Conservation (phyloP, 2,888 invertebrate genomes). For the Sphecodes monilicornis region DNA sequence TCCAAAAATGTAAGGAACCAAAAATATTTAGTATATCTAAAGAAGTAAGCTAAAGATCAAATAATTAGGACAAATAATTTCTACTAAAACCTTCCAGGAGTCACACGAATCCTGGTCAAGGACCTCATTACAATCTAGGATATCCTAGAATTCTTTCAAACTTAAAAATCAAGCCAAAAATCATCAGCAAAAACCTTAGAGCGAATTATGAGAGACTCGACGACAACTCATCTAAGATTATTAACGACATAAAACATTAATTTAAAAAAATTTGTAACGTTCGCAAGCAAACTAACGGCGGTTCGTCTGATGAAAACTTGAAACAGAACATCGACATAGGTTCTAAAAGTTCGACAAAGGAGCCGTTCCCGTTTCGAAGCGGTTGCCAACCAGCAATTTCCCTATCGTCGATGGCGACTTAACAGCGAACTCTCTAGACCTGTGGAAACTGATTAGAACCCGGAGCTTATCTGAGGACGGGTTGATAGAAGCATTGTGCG, state of each 20-base stretch:
- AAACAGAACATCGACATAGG: not conserved
- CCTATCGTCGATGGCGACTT: not conserved
- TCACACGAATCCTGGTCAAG: not conserved
- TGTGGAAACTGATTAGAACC: slow-evolving; percentile 4
- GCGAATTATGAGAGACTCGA: too few relatives aligned
- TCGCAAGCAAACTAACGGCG: not conserved
- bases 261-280: not conserved
- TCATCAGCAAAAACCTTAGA: slow-evolving; percentile 16
- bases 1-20: too few relatives aligned
- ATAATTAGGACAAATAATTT: not conserved
- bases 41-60: not conserved
- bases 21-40: not conserved
- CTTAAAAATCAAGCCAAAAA: not conserved
- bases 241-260: not conserved
- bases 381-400: slow-evolving; percentile 2
- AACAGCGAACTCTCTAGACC: not conserved
- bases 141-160: not conserved
- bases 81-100: not conserved
- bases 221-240: not conserved
- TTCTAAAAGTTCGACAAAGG: not conserved
- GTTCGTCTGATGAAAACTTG: not conserved
- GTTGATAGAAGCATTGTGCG: not conserved
- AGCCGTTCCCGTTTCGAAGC: not conserved
- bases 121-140: not conserved
- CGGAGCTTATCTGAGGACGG: not conserved